Evolutionary conservation across 2,888 invertebrate species (phyloP), one percentile per base, ranked within the genome.

Genomic region (Tipula vernalis): DNA sequence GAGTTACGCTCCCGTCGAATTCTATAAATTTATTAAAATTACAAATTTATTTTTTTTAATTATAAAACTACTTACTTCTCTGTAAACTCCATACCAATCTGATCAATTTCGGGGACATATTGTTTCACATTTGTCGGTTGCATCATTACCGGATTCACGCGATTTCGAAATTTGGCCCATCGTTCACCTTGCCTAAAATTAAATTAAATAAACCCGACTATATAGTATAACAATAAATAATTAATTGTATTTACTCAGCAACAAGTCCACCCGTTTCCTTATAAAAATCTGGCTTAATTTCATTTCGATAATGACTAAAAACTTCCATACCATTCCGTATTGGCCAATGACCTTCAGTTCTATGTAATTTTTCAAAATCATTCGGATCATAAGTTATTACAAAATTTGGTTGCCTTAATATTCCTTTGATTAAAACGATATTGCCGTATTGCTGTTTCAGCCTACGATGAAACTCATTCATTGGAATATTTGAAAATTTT

Each of bases 121-220:
- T 92, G 89, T 89, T 92, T 93, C 0, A 93, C 91, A 87, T 93
- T 90, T 88, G 94, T 93, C 0, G 95, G 94, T 89, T 94, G 93
- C 90, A 96, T 90, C 90, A 96, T 91, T 47, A 94, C 92, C 86
- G 94, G 94, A 90, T 95, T 95, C 0, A 95, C 94, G 87, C 94
- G 94, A 0, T 93, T 93, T 28, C 95, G 92, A 88, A 95, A 93
- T 86, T 93, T 92, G 57, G 94, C 93, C 96, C 96, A 96, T 88
- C 93, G 92, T 12, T 93, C 92, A 0, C 95, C 95, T 90, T 95
- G 93, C 3, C 93, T 93, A 12, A 28, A 86, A 28, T 28, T 28
- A 28, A 28, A 28, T 28, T 28, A 1, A 28, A 1, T 28, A 28
- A 28, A 28, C 28, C 28, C 1, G 28, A 28, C 2, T 28, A 28